Evolutionary conservation across 2,797 vertebrate species (phyloP).

Genomic region (Rachycentron canadum): DNA sequence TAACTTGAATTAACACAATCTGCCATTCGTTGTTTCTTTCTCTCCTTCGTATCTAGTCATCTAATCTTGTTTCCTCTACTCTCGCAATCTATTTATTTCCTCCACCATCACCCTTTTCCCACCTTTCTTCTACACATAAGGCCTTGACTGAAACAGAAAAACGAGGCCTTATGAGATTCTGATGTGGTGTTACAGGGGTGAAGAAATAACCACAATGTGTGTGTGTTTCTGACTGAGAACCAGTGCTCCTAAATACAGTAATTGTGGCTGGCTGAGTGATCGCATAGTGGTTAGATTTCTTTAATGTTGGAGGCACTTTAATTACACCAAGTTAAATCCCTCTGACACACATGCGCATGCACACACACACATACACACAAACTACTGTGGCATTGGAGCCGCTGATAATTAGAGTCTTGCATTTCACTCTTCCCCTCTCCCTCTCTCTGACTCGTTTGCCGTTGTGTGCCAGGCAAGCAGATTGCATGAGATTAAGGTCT

Average conservation of each 20-base stretch:
- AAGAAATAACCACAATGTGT: slow-evolving; percentile 50
- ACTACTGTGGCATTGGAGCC: slow-evolving; percentile 60
- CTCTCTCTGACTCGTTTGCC: slow-evolving; percentile 45
- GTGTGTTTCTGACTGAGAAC: slow-evolving; percentile 43
- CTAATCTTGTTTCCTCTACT: slow-evolving; percentile 35
- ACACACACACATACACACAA: slow-evolving; percentile 29
- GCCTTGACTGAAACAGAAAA: slow-evolving; percentile 57
- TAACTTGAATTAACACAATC: slow-evolving; percentile 46
- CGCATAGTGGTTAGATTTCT: slow-evolving; percentile 69
- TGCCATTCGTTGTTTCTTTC: slow-evolving; percentile 26
- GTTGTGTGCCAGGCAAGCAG: slow-evolving; percentile 77
- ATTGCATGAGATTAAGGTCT: slow-evolving; percentile 82
- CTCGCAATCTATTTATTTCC: slow-evolving; percentile 45
- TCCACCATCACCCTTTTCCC: slow-evolving; percentile 32
- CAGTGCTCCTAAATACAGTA: slow-evolving; percentile 66
- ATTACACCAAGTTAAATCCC: slow-evolving; percentile 78
- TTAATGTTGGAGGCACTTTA: slow-evolving; percentile 78
- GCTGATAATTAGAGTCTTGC: slow-evolving; percentile 81
- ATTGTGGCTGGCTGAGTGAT: slow-evolving; percentile 75
- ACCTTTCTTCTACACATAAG: slow-evolving; percentile 50
- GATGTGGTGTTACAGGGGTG: slow-evolving; percentile 61
- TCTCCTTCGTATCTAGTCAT: slow-evolving; percentile 26
- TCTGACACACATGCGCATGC: slow-evolving; percentile 44
- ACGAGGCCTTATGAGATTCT: slow-evolving; percentile 58
- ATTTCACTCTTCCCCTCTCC: slow-evolving; percentile 57